Evolutionary conservation across 2,113 vertebrate genomes (phyloP).

Genomic region (Apus apus): DNA sequence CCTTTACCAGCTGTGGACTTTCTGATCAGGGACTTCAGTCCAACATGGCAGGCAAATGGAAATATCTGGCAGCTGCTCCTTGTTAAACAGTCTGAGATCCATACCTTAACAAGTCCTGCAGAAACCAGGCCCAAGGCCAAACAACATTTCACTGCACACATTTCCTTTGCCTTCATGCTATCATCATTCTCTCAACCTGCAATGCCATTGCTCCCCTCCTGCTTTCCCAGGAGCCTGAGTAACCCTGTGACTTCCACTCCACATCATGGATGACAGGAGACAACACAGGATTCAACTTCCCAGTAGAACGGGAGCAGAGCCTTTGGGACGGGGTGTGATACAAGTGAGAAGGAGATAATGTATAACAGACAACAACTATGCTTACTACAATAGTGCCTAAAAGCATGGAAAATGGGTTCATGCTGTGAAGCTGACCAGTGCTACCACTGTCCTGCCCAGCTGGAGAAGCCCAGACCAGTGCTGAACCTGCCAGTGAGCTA

Average conservation of each 20-base stretch:
- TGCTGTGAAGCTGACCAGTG: not conserved
- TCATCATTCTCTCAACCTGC: not conserved
- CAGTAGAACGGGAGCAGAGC: not conserved
- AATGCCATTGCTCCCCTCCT: not conserved
- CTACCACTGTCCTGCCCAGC: not conserved
- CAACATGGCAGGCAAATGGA: not conserved
- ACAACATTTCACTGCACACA: rapidly evolving
- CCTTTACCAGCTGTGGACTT: not conserved
- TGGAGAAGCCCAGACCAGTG: not conserved
- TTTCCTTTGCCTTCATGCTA: not conserved
- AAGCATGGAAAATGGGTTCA: not conserved
- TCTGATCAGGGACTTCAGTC: not conserved
- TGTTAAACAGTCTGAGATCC: not conserved
- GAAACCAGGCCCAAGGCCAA: not conserved
- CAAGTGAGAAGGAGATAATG: not conserved
- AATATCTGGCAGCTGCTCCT: not conserved
- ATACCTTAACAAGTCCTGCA: not conserved
- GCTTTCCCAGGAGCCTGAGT: not conserved
- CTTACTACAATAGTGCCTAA: not conserved
- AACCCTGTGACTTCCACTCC: not conserved
- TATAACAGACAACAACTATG: not conserved
- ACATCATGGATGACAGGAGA: not conserved
- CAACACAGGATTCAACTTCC: rapidly evolving
- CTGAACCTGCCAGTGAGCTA: not conserved
- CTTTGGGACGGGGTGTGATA: not conserved